A percentile compares a stretch with the other conserved stretches of the same genome.
These are phyloP conservation scores for Hormaphis cornu DNA, from an alignment of 1,140 invertebrate genomes.

Conservation along the genomic window DNA sequence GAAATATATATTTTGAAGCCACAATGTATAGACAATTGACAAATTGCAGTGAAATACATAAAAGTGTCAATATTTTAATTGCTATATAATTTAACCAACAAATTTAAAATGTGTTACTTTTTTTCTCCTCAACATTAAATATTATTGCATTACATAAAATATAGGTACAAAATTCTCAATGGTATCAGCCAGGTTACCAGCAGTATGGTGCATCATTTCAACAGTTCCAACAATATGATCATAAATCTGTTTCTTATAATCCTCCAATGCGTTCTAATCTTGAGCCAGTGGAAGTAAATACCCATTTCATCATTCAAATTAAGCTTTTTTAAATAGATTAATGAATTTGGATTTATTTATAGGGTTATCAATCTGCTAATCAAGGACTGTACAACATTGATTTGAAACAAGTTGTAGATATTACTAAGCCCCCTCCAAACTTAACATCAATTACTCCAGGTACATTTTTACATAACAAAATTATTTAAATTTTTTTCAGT, in stretches of 20 bases:
- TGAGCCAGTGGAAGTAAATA: slow-evolving; percentile 9
- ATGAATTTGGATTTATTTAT: neutral
- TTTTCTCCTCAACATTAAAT: too few species aligned
- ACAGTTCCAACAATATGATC: slow-evolving; percentile 27
- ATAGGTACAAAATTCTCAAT: slow-evolving; percentile 18
- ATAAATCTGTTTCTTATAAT: neutral
- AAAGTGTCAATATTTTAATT: too few species aligned
- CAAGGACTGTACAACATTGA: slow-evolving; percentile 20
- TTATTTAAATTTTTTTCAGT: neutral
- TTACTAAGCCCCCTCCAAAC: slow-evolving; percentile 17
- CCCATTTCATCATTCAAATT: neutral
- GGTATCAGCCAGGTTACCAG: slow-evolving; percentile 15
- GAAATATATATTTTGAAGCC: too few species aligned
- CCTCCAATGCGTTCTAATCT: neutral
- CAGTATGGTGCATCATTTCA: slow-evolving; percentile 17
- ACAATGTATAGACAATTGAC: too few species aligned
- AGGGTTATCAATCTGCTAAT: slow-evolving; percentile 21
- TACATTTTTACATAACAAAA: neutral
- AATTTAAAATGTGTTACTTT: too few species aligned
- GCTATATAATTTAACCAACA: too few species aligned
- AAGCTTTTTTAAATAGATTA: neutral
- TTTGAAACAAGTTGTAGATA: slow-evolving; percentile 23
- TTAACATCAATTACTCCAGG: slow-evolving; percentile 8
- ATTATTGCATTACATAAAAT: neutral
- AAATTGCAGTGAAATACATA: too few species aligned